Evolutionary conservation across 2,797 vertebrate genomes (phyloP), one percentile per base, ranked within the genome.

Genomic region (Anolis apletophallus): DNA sequence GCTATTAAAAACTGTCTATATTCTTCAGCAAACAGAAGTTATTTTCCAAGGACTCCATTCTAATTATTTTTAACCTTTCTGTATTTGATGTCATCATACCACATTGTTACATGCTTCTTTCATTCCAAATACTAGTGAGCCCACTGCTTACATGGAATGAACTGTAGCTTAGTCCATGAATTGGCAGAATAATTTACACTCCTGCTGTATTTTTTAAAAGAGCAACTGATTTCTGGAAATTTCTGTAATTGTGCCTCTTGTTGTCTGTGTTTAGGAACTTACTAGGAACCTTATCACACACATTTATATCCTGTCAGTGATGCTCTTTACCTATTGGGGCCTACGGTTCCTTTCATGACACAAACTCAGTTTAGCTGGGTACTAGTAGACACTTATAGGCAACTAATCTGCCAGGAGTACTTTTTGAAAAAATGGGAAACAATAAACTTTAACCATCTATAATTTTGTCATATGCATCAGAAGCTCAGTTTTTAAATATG

Each of bases 61-160:
- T 74, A 80, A 73, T 0, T 85, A 57, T 87, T 91, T 87, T 85
- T 81, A 88, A 90, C 29, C 16, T 71, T 19, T 10, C 86, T 84
- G 71, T 14, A 23, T 88, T 81, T 83, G 79, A 73, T 64, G 73
- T 32, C 32, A n/a, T 17, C 6, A 1, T 29, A 79, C 16, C n/a
- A 87, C 36, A 82, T 12, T n/a, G 23, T 19, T n/a, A 26, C 21
- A 73, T 89, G 16, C 40, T 83, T 26, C 57, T 17, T 84, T 67
- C 34, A 83, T 29, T 7, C 0, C 54, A 90, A 87, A 54, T 8
- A 40, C 46, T 9, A 2, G n/a, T 4, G 7, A 83, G 52, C 0
- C 52, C 5, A 52, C 4, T n/a, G 0, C 0, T 73, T 82, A 82
- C 34, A 19, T 40, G 52, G 34, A 34, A 5, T 80, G 40, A 36